phyloP scores from a whole-genome alignment of 1,140 invertebrate genomes.

The Xylocopa sonorina region DNA sequence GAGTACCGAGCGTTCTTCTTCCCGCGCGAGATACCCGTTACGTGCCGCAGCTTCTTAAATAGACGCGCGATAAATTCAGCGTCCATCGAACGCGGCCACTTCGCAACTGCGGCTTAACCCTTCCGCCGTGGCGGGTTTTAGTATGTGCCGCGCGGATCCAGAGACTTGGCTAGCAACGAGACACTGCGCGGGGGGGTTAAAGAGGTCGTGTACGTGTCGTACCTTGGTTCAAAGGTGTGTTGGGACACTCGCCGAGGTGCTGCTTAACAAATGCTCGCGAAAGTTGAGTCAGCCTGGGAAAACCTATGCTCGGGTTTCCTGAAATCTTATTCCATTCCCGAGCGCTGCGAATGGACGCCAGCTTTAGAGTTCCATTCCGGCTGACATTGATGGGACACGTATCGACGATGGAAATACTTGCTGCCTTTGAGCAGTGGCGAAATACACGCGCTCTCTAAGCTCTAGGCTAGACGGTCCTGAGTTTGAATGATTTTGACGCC shows the following conservation, averaged over 20 bases:
- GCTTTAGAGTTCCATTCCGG: background rate
- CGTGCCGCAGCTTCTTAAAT: conserved; percentile 33
- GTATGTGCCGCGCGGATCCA: background rate
- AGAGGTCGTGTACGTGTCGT: no score
- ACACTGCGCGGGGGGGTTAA: no score
- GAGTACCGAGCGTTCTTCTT: conserved; percentile 36
- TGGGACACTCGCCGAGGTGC: no score
- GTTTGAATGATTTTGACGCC: background rate
- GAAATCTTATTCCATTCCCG: conserved; percentile 12
- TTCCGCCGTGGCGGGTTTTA: no score
- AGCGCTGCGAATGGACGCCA: background rate
- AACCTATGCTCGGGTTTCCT: no score
- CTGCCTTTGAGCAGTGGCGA: background rate
- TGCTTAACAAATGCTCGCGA: no score
- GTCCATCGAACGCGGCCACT: background rate
- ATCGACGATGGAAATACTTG: conserved; percentile 3
- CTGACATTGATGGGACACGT: conserved; percentile 11
- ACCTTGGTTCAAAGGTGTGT: no score
- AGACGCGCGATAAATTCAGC: conserved; percentile 45
- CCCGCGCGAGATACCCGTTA: conserved; percentile 20
- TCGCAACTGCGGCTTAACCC: background rate
- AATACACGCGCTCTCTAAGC: background rate
- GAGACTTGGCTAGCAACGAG: no score
- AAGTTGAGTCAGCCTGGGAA: no score
- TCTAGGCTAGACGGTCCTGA: no score